These are phyloP conservation scores for Panthera uncia DNA, from an alignment of 2,113 vertebrate genomes.

Conservation along the genomic window DNA sequence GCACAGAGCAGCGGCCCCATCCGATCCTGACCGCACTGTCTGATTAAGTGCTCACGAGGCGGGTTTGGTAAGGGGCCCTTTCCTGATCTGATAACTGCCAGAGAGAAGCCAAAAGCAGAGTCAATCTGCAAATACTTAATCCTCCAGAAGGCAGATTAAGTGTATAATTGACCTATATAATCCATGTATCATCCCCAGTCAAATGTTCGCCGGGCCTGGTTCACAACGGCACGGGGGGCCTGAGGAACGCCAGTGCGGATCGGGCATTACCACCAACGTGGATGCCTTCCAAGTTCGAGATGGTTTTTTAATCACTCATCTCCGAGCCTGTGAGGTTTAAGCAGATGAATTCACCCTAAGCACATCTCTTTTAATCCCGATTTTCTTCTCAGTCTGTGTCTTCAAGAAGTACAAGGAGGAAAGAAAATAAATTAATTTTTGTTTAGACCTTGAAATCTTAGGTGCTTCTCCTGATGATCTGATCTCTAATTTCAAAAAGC, in stretches of 20 bases:
- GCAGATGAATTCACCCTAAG: conserved; percentile 94
- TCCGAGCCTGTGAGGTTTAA: conserved; percentile 90
- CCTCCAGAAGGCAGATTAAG: conserved; percentile 97
- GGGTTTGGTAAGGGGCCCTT: conserved; percentile 90
- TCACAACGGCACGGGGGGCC: conserved; percentile 82
- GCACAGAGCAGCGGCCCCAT: conserved; percentile 54
- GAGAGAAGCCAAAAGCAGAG: conserved; percentile 96
- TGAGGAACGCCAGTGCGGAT: conserved; percentile 81
- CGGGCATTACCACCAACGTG: conserved; percentile 86
- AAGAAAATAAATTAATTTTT: conserved; percentile 92
- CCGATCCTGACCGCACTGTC: conserved; percentile 72
- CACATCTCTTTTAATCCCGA: conserved; percentile 98
- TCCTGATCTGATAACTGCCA: conserved; percentile 95
- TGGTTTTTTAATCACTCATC: conserved; percentile 98
- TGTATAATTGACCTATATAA: conserved; percentile 99
- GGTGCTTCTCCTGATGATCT: conserved; percentile 85
- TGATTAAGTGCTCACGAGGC: conserved; percentile 89
- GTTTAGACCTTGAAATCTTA: conserved; percentile 87
- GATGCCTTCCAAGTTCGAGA: conserved; percentile 93
- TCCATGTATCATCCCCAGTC: conserved; percentile 93
- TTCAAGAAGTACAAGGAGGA: conserved; percentile 91
- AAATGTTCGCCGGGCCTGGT: conserved; percentile 84
- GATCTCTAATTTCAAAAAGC: conserved; percentile 86
- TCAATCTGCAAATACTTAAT: conserved; percentile 97
- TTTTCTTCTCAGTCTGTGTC: conserved; percentile 92